Conservation (phyloP, 2,888 invertebrate genomes). For the Brenthis daphne region DNA sequence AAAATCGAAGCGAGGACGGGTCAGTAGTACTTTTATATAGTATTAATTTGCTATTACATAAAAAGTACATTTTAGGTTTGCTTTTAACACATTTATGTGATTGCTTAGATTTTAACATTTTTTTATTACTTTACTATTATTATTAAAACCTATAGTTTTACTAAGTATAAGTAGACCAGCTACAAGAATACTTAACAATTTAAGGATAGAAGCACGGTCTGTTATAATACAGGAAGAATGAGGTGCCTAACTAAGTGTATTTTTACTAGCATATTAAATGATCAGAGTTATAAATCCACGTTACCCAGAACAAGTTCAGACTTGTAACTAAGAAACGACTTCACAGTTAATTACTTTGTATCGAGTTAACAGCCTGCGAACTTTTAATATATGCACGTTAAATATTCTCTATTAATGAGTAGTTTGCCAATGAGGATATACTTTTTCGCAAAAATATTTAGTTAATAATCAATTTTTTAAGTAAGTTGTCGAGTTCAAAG, state of each 20-base stretch:
- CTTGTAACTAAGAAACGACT: slow-evolving; percentile 50
- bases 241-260: slow-evolving; percentile 49
- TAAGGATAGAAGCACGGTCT: not conserved
- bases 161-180: too few relatives aligned
- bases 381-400: slow-evolving; percentile 49
- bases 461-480: not conserved
- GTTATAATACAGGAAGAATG: not conserved
- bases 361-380: slow-evolving; percentile 68
- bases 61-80: too few relatives aligned
- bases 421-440: not conserved
- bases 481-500: too few relatives aligned
- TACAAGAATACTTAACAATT: too few relatives aligned
- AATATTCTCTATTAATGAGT: slow-evolving; percentile 29
- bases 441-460: too few relatives aligned
- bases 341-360: slow-evolving; percentile 70
- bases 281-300: slow-evolving; percentile 57
- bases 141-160: too few relatives aligned
- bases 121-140: too few relatives aligned
- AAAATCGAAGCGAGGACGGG: too few relatives aligned
- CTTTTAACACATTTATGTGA: too few relatives aligned
- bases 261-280: slow-evolving; percentile 48
- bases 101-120: too few relatives aligned
- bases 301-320: slow-evolving; percentile 44
- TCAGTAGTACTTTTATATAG: too few relatives aligned
- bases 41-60: too few relatives aligned